Evolutionary conservation across 2,113 vertebrate species (phyloP).

Genomic region (Pogona vitticeps): DNA sequence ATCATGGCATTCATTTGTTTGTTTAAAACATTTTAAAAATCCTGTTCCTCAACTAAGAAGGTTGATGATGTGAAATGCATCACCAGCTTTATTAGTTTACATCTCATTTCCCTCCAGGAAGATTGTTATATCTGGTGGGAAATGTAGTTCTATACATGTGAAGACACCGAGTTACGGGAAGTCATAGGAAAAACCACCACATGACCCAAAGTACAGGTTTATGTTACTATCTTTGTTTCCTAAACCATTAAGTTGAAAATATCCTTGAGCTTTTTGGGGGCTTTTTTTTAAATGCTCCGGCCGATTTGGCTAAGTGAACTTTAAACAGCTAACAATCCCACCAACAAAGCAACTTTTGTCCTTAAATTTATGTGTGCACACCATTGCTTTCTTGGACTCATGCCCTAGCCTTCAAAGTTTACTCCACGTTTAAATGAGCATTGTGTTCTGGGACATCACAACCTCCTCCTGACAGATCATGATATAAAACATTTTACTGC

Average conservation of each 20-base stretch:
- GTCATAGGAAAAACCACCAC: not conserved
- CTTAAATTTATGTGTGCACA: constrained; percentile 14
- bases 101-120: not conserved
- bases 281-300: not conserved
- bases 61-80: not conserved
- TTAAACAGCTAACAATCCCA: constrained; percentile 16
- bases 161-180: not conserved
- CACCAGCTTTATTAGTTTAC: too few species aligned
- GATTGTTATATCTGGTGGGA: not conserved
- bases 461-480: constrained; percentile 22
- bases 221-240: not conserved
- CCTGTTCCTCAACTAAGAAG: not conserved
- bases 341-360: constrained; percentile 16
- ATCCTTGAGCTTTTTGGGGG: not conserved
- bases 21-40: not conserved
- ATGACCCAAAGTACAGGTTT: not conserved
- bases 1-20: not conserved
- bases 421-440: not conserved
- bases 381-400: not conserved
- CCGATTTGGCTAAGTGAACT: not conserved
- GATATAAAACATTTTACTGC: not conserved
- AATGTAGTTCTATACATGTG: not conserved
- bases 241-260: not conserved
- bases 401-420: constrained; percentile 23
- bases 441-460: constrained; percentile 16